phyloP scores from a whole-genome alignment of 2,797 vertebrate species.

The Bufotes viridis region DNA sequence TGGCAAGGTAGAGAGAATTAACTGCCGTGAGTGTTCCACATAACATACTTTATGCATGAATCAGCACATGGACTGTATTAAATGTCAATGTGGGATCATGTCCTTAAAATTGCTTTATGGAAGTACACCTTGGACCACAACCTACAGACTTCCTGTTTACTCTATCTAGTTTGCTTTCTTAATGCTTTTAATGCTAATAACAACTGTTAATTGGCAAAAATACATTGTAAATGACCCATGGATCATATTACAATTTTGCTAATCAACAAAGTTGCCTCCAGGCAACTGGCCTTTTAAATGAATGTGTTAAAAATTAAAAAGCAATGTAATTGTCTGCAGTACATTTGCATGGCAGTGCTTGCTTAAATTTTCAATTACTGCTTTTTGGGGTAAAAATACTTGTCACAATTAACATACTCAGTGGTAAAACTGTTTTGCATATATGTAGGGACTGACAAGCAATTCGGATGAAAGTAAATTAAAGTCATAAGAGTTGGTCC shows the following conservation, averaged over 20 bases:
- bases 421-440: not conserved
- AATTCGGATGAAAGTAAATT: too few species aligned
- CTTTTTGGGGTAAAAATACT: not conserved
- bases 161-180: not conserved
- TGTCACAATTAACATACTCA: not conserved
- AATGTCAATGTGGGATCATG: not conserved
- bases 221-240: not conserved
- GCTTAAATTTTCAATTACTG: not conserved
- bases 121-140: not conserved
- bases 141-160: not conserved
- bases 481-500: too few species aligned
- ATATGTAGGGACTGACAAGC: too few species aligned
- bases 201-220: not conserved
- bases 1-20: constrained; percentile 16
- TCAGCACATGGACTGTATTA: constrained; percentile 16
- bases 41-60: not conserved
- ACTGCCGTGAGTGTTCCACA: not conserved
- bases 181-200: not conserved
- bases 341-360: not conserved
- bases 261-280: not conserved
- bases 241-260: not conserved
- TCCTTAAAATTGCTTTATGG: not conserved
- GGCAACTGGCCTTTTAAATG: not conserved
- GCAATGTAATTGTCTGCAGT: not conserved
- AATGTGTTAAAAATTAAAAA: not conserved